These are phyloP conservation scores for Vipera ursinii DNA, from an alignment of 2,797 vertebrate genomes.

Conservation along the genomic window DNA sequence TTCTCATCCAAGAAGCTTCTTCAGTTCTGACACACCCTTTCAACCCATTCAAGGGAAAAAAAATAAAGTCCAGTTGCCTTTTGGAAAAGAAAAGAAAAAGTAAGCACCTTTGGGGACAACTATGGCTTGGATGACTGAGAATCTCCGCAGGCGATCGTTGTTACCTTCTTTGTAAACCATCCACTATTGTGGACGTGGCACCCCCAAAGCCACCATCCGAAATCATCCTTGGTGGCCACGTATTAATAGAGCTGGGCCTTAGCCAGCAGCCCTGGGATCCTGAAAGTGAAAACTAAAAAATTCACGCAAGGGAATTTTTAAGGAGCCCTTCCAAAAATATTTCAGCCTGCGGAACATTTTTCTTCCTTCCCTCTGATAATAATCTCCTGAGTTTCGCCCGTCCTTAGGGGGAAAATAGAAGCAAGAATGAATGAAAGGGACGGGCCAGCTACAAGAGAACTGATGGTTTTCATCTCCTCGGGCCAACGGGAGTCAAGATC, in stretches of 20 bases:
- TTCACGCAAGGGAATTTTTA: slow-evolving; percentile 20
- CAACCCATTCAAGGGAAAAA: background rate
- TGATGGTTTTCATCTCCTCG: slow-evolving; percentile 9
- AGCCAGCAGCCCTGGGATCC: background rate
- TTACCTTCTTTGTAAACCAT: background rate
- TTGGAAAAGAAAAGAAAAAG: too few relatives aligned
- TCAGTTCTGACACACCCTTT: background rate
- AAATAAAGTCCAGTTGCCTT: background rate
- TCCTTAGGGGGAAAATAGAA: slow-evolving; percentile 9
- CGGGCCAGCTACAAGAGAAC: slow-evolving; percentile 14
- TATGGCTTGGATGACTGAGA: background rate
- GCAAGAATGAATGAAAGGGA: background rate
- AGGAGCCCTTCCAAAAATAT: slow-evolving; percentile 7
- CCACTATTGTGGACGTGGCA: background rate
- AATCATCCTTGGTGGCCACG: background rate
- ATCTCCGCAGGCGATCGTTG: background rate
- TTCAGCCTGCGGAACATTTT: background rate
- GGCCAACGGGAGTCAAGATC: slow-evolving; percentile 36
- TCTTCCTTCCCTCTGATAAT: slow-evolving; percentile 17
- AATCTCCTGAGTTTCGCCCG: background rate
- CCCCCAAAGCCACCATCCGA: background rate
- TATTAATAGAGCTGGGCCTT: background rate
- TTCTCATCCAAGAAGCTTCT: too few relatives aligned
- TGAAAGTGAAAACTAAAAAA: background rate
- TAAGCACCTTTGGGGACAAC: background rate